Evolutionary conservation across 1,140 invertebrate genomes (phyloP), one percentile per base, ranked within the genome.

Genomic region (Heliconius melpomene): DNA sequence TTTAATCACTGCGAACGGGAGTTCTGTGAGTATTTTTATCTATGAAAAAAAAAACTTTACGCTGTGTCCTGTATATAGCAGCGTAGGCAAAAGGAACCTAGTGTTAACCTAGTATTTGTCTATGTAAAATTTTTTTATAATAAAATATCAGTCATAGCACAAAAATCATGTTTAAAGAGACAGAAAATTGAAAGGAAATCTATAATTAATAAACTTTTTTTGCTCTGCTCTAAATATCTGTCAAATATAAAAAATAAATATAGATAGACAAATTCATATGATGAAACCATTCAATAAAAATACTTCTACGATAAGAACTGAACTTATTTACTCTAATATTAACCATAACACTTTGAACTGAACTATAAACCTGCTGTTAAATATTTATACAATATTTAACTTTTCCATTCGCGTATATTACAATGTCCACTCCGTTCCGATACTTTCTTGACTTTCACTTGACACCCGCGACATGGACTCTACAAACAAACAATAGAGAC

Each of bases 371-470:
- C 23, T 13, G 60, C 6, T 13, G 60, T 66, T 66, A 66, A 66
- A 66, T 66, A 29, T 66, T 66, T 66, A 66, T 66, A 26, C 23
- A 29, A 66, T 66, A 66, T 66, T 29, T 26, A 66, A 66, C 9
- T 66, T 29, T 23, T 5, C 60, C 71, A 66, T 75, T 75, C 18
- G 76, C 40, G 46, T 54, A 32, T 66, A 75, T 81, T 76, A 78
- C 66, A 76, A 79, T 78, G 80, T 78, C 77, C 77, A 78, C 75
- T 81, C 72, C 74, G 73, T 78, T 78, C 77, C 60, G 74, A 76
- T 74, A 75, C 89, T 91, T 90, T 90, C 88, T 83, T 84, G 84
- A 84, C 90, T 91, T 91, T 91, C 90, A 88, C 89, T 86, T 78
- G 81, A 73, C 74, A 66, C 76, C 50, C 76, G 80, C 77, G 66